Evolutionary conservation across 2,888 invertebrate species (phyloP), one percentile per base, ranked within the genome.

Genomic region (Hydrotaea cyrtoneurina): DNA sequence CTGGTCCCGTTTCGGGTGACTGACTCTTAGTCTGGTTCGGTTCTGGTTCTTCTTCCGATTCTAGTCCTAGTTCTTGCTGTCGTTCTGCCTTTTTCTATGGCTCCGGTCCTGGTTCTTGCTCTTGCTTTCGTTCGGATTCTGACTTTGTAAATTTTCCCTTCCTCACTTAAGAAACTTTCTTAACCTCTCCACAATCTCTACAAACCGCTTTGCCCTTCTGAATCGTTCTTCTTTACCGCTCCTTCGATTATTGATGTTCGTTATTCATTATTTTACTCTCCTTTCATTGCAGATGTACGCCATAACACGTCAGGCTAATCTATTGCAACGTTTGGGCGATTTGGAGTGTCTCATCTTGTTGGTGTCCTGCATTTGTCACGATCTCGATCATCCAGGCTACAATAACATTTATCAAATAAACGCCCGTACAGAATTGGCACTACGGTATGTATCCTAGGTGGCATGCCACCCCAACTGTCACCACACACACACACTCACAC

Each of bases 361-460:
- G 84, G 95, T 96, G 69, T 96, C 96, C 79, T 95, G 95, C 92
- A 96, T 96, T 88, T 96, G 96, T 90, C 96, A 96, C 91, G 96
- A 96, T 92, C 93, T 96, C 82, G 95, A 96, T 91, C 96, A 96
- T 93, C 96, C 96, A 19, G 96, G 96, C 79, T 96, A 95, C 91
- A 96, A 96, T 93, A 96, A 96, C 91, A 96, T 96, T 88, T 96
- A 96, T 92, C 96, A 96, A 93, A 96, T 97, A 90, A 97, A 97
- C 91, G 96, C 96, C 64, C 94, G 95, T 89, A 97, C 97, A 59
- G 96, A 96, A 91, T 93, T 97, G 89, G 96, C 96, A 39, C 94
- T 97, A 87, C 94, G 96, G 91, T 93, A 87, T 80, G 88, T 87
- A 72, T 19, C 62, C 43, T 36, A 17, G 17, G 26, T 21, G 8